phyloP scores from a whole-genome alignment of 2,888 invertebrate species.

The Hyles lineata region DNA sequence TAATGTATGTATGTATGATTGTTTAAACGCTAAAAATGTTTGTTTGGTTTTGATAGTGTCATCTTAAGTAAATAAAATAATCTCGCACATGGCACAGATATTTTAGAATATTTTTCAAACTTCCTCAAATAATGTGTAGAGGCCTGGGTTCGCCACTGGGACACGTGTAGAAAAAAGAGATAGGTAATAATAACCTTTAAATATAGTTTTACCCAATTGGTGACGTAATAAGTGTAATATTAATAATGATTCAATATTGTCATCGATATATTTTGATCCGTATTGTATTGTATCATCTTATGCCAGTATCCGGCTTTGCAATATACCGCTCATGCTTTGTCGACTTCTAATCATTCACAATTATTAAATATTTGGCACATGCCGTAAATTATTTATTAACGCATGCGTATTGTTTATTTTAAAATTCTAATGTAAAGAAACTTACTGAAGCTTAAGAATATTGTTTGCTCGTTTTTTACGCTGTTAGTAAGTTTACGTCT shows the following conservation, averaged over 20 bases:
- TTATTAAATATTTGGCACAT: slow-evolving; percentile 14
- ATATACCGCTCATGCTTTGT: background rate
- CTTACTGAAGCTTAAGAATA: background rate
- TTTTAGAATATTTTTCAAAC: background rate
- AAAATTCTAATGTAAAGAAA: background rate
- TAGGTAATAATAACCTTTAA: no score
- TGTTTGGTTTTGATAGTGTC: background rate
- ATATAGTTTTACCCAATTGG: background rate
- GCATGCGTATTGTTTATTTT: background rate
- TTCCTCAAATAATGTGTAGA: no score
- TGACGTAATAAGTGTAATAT: background rate
- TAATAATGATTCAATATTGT: background rate
- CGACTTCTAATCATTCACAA: background rate
- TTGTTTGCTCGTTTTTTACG: background rate
- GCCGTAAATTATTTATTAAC: background rate
- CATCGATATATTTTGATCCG: slow-evolving; percentile 9
- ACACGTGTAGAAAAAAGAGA: no score
- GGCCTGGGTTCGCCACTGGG: no score
- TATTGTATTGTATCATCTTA: background rate
- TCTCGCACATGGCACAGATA: no score
- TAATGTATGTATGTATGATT: no score
- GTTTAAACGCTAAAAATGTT: no score
- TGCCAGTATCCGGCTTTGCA: slow-evolving; percentile 14
- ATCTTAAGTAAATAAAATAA: background rate
- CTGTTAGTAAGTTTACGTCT: background rate